Conservation (phyloP, 2,888 invertebrate species). For the Polietes domitor region DNA sequence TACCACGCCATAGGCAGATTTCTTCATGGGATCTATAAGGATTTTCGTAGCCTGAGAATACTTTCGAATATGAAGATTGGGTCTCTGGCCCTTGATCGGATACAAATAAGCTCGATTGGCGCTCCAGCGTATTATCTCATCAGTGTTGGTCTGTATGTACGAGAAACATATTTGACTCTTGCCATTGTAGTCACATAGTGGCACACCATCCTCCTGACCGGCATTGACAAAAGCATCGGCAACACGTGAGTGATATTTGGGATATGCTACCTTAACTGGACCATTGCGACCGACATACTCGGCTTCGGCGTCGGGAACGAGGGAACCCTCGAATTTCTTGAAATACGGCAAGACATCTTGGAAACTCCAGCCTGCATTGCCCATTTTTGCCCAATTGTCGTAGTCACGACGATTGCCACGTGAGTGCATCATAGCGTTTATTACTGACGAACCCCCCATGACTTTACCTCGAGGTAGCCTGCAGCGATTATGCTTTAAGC, state of each 20-base stretch:
- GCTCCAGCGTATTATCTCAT: conserved; percentile 83
- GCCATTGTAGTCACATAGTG: conserved; percentile 86
- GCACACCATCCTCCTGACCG: conserved; percentile 84
- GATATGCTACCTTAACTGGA: conserved; percentile 82
- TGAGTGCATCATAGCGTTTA: conserved; percentile 91
- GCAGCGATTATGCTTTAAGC: conserved; percentile 87
- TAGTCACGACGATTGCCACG: conserved; percentile 87
- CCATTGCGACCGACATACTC: conserved; percentile 82
- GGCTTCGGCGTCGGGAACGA: conserved; percentile 82
- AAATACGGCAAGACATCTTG: conserved; percentile 88
- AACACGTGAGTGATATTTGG: conserved; percentile 82
- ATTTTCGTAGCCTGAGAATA: conserved; percentile 83
- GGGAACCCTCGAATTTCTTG: conserved; percentile 87
- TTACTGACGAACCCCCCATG: conserved; percentile 89
- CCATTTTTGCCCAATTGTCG: conserved; percentile 87
- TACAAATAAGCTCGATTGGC: conserved; percentile 84
- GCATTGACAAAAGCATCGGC: conserved; percentile 85
- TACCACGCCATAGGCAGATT: conserved; percentile 83
- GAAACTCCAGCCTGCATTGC: conserved; percentile 88
- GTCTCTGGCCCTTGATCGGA: conserved; percentile 81
- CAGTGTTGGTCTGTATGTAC: conserved; percentile 83
- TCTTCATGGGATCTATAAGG: conserved; percentile 81
- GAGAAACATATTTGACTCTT: conserved; percentile 83
- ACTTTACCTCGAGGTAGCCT: conserved; percentile 91
- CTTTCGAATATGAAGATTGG: conserved; percentile 83